phyloP scores from a whole-genome alignment of 2,888 invertebrate genomes.

The Tetragnatha montana region DNA sequence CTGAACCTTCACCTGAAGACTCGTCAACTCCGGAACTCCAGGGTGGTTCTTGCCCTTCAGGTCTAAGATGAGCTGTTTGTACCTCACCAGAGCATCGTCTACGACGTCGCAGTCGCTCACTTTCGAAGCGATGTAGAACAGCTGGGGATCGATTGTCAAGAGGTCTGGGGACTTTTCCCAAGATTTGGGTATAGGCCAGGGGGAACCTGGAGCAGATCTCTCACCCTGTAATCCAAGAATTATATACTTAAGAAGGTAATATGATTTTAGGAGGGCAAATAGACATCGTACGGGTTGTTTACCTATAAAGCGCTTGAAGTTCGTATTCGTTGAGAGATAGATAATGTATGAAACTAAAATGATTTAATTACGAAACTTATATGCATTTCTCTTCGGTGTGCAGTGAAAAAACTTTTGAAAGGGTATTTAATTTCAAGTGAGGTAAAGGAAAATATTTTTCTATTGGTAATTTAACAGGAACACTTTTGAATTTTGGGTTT shows the following conservation, averaged over 20 bases:
- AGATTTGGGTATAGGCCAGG: conserved; percentile 74
- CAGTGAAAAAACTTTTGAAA: too few relatives aligned
- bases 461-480: too few relatives aligned
- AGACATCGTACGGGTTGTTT: background rate
- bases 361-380: background rate
- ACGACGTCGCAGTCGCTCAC: conserved; percentile 74
- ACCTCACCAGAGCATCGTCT: conserved; percentile 74
- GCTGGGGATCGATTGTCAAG: conserved; percentile 72
- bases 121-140: conserved; percentile 72
- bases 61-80: conserved; percentile 69
- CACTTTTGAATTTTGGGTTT: too few relatives aligned
- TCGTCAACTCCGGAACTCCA: conserved; percentile 24
- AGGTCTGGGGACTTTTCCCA: conserved; percentile 70
- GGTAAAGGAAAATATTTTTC: too few relatives aligned
- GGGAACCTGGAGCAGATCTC: conserved; percentile 74
- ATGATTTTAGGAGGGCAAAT: background rate
- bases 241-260: background rate
- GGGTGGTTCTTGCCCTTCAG: conserved; percentile 27
- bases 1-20: conserved; percentile 67
- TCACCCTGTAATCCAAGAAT: conserved; percentile 72
- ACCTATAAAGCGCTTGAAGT: too few relatives aligned
- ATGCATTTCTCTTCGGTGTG: background rate
- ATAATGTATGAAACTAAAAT: too few relatives aligned
- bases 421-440: too few relatives aligned
- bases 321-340: too few relatives aligned